Evolutionary conservation across 2,888 invertebrate genomes (phyloP).

Genomic region (Agrotis exclamationis): DNA sequence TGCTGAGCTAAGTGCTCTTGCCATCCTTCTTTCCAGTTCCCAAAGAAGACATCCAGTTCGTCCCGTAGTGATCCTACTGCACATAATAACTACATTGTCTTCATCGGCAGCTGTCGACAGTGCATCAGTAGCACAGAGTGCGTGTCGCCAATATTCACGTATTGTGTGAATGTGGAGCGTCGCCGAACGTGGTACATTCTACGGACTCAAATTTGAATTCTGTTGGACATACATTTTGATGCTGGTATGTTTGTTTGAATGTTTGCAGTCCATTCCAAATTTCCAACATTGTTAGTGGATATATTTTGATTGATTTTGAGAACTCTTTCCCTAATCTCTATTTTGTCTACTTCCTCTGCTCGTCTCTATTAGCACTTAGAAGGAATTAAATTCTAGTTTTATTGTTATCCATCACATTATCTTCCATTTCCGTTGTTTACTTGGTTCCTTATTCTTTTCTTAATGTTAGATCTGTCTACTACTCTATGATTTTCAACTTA

Average conservation of each 20-base stretch:
- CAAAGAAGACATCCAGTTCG: not conserved
- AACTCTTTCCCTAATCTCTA: not conserved
- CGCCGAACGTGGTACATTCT: conserved; percentile 25
- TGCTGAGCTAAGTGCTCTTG: too few relatives aligned
- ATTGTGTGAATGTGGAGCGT: conserved; percentile 42
- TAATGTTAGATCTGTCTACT: too few relatives aligned
- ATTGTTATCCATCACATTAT: too few relatives aligned
- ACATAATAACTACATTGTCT: not conserved
- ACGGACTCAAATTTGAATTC: not conserved
- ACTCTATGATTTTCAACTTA: too few relatives aligned
- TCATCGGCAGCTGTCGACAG: not conserved
- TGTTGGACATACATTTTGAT: not conserved
- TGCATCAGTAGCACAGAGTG: not conserved
- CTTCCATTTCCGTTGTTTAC: not conserved
- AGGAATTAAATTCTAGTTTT: too few relatives aligned
- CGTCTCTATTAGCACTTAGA: not conserved
- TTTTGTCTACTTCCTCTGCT: not conserved
- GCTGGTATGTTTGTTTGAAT: not conserved
- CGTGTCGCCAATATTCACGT: conserved; percentile 17
- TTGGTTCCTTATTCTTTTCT: not conserved
- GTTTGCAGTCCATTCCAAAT: too few relatives aligned
- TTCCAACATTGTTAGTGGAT: not conserved
- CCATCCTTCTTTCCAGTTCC: too few relatives aligned
- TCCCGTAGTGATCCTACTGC: not conserved
- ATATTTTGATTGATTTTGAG: not conserved